Conservation (phyloP, 2,888 invertebrate genomes). For the Sylvicola cinctus region DNA sequence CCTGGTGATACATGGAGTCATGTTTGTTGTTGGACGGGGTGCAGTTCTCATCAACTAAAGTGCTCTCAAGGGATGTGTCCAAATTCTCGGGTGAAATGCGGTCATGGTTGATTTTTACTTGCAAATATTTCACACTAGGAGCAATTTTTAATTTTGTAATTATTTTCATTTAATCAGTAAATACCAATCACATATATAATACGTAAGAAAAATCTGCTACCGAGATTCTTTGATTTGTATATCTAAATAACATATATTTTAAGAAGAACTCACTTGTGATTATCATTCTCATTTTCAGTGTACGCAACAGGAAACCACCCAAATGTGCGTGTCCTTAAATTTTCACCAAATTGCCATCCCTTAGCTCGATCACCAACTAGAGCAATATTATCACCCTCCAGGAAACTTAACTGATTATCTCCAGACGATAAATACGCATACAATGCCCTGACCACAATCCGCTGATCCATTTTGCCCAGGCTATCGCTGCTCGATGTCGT, state of each 20-base stretch:
- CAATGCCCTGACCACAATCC: constrained; percentile 61
- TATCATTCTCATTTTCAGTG: constrained; percentile 52
- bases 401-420: constrained; percentile 81
- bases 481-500: constrained; percentile 30
- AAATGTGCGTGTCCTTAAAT: constrained; percentile 70
- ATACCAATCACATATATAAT: too few species aligned
- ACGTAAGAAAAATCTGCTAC: too few species aligned
- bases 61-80: constrained; percentile 11
- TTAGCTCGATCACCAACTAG: constrained; percentile 79
- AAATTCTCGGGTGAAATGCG: too few species aligned
- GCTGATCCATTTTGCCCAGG: constrained; percentile 34
- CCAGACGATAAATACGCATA: constrained; percentile 78
- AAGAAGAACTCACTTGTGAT: neutral
- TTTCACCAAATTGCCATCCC: constrained; percentile 96
- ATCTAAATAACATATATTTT: too few species aligned
- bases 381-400: constrained; percentile 74
- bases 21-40: constrained; percentile 14
- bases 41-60: constrained; percentile 8
- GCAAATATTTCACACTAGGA: too few species aligned
- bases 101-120: too few species aligned
- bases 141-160: too few species aligned
- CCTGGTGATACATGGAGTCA: constrained; percentile 11
- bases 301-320: constrained; percentile 96
- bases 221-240: too few species aligned
- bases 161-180: too few species aligned